phyloP scores from a whole-genome alignment of 2,797 vertebrate species.

The Danio choprae region DNA sequence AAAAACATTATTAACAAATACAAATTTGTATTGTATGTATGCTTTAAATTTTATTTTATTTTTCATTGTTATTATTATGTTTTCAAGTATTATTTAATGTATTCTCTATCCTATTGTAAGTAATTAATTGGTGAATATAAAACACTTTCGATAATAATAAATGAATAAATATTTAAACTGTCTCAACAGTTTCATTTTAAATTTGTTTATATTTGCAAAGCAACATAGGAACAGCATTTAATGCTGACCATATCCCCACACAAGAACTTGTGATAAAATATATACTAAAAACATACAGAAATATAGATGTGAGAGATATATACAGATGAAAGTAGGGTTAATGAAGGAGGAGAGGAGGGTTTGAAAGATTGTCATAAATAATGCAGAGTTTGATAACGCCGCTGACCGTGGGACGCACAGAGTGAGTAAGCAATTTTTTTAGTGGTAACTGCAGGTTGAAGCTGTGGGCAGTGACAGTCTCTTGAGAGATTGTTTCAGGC shows the following conservation, averaged over 20 bases:
- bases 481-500: constrained; percentile 34
- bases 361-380: constrained; percentile 55
- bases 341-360: background rate
- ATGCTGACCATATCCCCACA: constrained; percentile 2
- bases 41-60: too few relatives aligned
- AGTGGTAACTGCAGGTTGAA: constrained; percentile 26
- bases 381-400: constrained; percentile 60
- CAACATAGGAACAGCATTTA: background rate
- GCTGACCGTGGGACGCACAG: constrained; percentile 50
- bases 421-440: constrained; percentile 61
- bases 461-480: constrained; percentile 30
- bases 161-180: background rate
- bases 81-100: too few relatives aligned
- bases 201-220: background rate
- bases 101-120: too few relatives aligned
- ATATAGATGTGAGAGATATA: constrained; percentile 4
- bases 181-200: background rate
- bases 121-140: too few relatives aligned
- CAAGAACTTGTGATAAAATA: constrained; percentile 3
- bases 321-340: constrained; percentile 6
- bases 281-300: constrained; percentile 11
- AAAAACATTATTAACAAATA: too few relatives aligned
- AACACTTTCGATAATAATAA: background rate
- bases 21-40: too few relatives aligned
- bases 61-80: too few relatives aligned